Base-by-base conservation (phyloP, 2,113 vertebrate species). In the Sorex fumeus region DNA sequence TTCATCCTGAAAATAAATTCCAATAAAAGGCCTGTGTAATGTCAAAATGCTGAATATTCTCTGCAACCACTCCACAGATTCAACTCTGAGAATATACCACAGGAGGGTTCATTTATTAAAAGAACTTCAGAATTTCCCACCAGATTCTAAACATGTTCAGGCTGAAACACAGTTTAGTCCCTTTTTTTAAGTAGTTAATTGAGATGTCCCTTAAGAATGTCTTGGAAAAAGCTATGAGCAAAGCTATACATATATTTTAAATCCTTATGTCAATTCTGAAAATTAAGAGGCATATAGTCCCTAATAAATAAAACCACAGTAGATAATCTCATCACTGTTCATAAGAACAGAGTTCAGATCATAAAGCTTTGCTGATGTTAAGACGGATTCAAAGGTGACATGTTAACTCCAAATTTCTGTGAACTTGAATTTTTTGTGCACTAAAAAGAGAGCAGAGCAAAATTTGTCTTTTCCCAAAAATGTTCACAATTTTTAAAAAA, bases 31-130 rank as follows among this genome's bases (percentile, higher is more conserved):
- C 77, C 70, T 90, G 95, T 40, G 78, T 34, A 74, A 81, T 85
- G 76, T 76, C 1, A 45, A 94, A 79, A 11, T 28, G 40, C 76
- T 96, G 47, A 74, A 8, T 6, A 69, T 67, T 71, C 80, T 90
- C 36, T 5, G 84, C 87, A 67, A 25, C n/a, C 72, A 71, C 0
- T 2, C 69, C 36, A 18, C 3, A 34, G 62, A 50, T 32, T 93
- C 34, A 70, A 71, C 57, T 80, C 34, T 70, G 47, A 62, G 69
- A 60, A 43, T 50, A 45, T 45, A 90, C 60, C 78, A 60, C 13
- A 40, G 67, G 28, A 96, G 69, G 77, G 76, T 32, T 93, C 90
- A 93, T 91, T 97, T 95, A 95, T 27, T 50, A 72, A 91, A 62
- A 0, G 25, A 84, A 40, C 64, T 93, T 90, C 95, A 92, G 86